Percentiles rank a stretch among this genome's conserved stretches.
These are phyloP conservation scores for Cyprinodon tularosa DNA, from an alignment of 2,113 vertebrate genomes.

Conservation along the genomic window DNA sequence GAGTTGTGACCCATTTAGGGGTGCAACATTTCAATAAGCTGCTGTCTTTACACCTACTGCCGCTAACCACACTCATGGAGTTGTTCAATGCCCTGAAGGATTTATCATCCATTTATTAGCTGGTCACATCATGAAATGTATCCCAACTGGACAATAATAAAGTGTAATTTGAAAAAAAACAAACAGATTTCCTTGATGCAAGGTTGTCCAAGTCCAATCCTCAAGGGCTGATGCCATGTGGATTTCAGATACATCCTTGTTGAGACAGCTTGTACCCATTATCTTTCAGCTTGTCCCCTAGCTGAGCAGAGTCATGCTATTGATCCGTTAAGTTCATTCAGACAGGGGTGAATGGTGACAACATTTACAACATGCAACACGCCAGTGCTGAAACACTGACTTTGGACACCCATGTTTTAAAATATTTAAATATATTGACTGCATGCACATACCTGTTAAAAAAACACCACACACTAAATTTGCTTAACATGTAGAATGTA, in stretches of 20 bases:
- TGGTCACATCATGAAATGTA: neutral
- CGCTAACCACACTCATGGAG: neutral
- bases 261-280: neutral
- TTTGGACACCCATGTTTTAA: neutral
- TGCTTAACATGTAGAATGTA: neutral
- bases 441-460: neutral
- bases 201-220: neutral
- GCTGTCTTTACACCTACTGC: neutral
- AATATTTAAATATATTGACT: neutral
- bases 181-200: neutral
- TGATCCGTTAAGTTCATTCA: neutral
- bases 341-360: neutral
- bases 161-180: neutral
- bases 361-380: neutral
- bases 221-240: neutral
- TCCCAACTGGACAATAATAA: neutral
- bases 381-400: neutral
- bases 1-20: too few species aligned
- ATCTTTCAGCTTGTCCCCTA: neutral
- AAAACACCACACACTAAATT: neutral
- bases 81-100: neutral
- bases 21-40: too few species aligned
- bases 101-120: neutral
- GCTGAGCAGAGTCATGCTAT: neutral
- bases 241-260: neutral